Conservation (phyloP, 2,888 invertebrate species). For the Melanostoma scalare region DNA sequence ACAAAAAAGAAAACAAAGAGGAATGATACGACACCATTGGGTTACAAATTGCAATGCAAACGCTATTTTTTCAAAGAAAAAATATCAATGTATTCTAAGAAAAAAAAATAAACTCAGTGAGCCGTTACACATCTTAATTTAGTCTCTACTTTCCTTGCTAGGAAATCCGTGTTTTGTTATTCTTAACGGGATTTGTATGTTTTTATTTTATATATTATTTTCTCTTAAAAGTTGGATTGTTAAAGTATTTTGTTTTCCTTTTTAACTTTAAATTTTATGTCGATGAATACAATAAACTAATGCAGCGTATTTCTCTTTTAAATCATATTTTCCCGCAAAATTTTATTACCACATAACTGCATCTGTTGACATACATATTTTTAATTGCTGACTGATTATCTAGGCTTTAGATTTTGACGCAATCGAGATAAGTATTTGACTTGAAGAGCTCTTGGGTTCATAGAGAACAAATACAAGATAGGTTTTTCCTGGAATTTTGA, state of each 20-base stretch:
- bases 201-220: constrained; percentile 16
- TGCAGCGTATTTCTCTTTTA: neutral
- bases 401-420: too few species aligned
- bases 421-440: too few species aligned
- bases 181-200: neutral
- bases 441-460: too few species aligned
- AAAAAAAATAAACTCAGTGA: neutral
- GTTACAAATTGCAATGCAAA: constrained; percentile 27
- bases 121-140: constrained; percentile 38
- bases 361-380: too few species aligned
- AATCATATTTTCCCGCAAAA: neutral
- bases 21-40: constrained; percentile 5
- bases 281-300: constrained; percentile 25
- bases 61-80: constrained; percentile 26
- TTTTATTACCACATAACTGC: too few species aligned
- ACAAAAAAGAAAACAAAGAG: constrained; percentile 22
- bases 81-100: constrained; percentile 8
- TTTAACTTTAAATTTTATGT: constrained; percentile 2
- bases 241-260: constrained; percentile 34
- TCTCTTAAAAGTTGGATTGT: constrained; percentile 38
- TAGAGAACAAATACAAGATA: too few species aligned
- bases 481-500: too few species aligned
- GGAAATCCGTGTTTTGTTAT: constrained; percentile 1
- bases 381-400: too few species aligned
- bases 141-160: constrained; percentile 7